Evolutionary conservation across 2,113 vertebrate species (phyloP), one percentile per base, ranked within the genome.

Genomic region (Thoracochromis brauschi): DNA sequence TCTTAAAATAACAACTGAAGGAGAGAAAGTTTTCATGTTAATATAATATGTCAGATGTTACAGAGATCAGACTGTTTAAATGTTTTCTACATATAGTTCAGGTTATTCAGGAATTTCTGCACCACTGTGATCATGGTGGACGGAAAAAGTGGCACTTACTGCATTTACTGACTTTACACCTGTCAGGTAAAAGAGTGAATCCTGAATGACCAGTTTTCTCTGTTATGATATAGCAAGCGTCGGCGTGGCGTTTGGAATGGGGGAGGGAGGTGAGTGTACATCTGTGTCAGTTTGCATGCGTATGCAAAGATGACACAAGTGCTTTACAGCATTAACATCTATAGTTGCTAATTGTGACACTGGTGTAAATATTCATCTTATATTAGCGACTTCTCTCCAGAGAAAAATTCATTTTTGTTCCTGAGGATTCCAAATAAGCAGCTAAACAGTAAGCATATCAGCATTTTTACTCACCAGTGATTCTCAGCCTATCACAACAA

Each of bases 11-110:
- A 57, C 55, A 57, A 57, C 55, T 16, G 55, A 29, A 57, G 55
- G 24, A 29, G 7, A 57, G 55, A 57, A 57, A 9, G 55, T 29
- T 29, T 57, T 57, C 0, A 9, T 57, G 0, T 57, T 57, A 57
- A 57, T 57, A 57, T 57, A 57, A 55, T 26, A 14, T 14, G 24
- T 57, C 55, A 57, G 24, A 57, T 57, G 1, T 57, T 57, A 57
- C 55, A 57, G 4, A 57, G 7, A 29, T 57, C 24, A 9, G 55
- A 57, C 24, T 57, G 55, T 57, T 57, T 57, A 57, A 14, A 57
- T 57, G 4, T 57, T 57, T 57, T 57, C 55, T 57, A 57, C 7
- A 9, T 29, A 2, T 57, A 57, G 13, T 57, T 57, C 7, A 57
- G 55, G 13, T 57, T 9, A 57, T 57, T 16, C 55, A 57, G 24